A percentile compares a stretch with the other conserved stretches of the same genome.
Conservation (phyloP, 2,888 invertebrate species). For the Dynastes maya region DNA sequence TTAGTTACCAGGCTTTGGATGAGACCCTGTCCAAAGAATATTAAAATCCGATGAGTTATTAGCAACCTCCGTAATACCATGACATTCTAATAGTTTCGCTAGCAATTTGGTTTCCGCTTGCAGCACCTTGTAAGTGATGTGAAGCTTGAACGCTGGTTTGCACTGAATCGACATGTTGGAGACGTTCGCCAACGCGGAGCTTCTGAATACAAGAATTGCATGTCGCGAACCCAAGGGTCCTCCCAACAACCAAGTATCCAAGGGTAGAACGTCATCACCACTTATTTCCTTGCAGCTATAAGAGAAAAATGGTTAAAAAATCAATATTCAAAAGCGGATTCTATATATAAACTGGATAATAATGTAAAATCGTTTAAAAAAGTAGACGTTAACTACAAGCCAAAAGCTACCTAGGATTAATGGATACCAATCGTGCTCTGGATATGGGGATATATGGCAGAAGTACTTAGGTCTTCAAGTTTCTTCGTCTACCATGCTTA, state of each 20-base stretch:
- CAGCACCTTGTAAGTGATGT: conserved; percentile 83
- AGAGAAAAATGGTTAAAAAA: not conserved
- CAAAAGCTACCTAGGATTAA: too few relatives aligned
- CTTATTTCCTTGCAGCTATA: conserved; percentile 40
- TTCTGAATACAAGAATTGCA: conserved; percentile 79
- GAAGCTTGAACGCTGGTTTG: conserved; percentile 80
- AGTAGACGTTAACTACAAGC: too few relatives aligned
- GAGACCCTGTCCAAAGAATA: conserved; percentile 93
- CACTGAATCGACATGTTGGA: conserved; percentile 64
- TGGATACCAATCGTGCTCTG: too few relatives aligned
- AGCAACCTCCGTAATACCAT: conserved; percentile 82
- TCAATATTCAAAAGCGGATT: not conserved
- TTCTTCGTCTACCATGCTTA: too few relatives aligned
- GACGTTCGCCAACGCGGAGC: conserved; percentile 75
- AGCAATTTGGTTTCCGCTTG: conserved; percentile 88
- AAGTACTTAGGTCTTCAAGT: too few relatives aligned
- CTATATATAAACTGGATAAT: not conserved
- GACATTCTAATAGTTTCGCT: conserved; percentile 82
- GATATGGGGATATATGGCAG: too few relatives aligned
- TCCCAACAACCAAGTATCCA: conserved; percentile 66
- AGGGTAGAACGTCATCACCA: conserved; percentile 40
- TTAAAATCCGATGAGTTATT: conserved; percentile 86
- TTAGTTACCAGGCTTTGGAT: conserved; percentile 86
- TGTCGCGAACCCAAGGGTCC: conserved; percentile 74
- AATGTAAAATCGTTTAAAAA: too few relatives aligned